Percentiles rank a stretch among this genome's conserved stretches.
These are phyloP conservation scores for Excalfactoria chinensis DNA, from an alignment of 2,113 vertebrate species.

Conservation along the genomic window DNA sequence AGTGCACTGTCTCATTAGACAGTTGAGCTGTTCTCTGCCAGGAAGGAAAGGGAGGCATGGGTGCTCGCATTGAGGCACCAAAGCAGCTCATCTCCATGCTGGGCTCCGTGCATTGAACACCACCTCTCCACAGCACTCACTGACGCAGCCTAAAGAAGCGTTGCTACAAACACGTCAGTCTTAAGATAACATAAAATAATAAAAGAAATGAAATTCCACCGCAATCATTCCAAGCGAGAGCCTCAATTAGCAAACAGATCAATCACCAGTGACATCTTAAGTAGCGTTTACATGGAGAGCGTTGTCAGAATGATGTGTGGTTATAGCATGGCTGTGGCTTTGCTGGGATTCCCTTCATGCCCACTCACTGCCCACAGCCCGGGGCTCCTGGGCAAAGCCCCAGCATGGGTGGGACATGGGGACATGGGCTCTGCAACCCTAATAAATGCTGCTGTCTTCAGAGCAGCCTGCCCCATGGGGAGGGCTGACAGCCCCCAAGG, in stretches of 20 bases:
- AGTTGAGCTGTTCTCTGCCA: background rate
- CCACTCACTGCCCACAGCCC: background rate
- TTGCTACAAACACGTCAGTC: background rate
- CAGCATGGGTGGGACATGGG: background rate
- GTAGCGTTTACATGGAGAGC: background rate
- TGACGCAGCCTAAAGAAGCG: constrained; percentile 1
- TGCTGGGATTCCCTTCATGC: background rate
- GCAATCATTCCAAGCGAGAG: constrained; percentile 7
- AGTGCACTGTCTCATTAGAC: accelerated
- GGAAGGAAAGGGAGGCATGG: background rate
- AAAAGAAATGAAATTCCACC: background rate
- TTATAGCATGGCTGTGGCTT: background rate
- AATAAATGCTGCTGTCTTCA: accelerated
- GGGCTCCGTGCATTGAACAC: accelerated
- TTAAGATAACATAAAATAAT: background rate
- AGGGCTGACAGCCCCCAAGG: background rate
- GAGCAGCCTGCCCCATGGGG: accelerated
- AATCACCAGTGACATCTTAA: constrained; percentile 42
- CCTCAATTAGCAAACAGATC: constrained; percentile 61
- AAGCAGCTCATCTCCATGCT: background rate
- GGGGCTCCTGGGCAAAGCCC: background rate
- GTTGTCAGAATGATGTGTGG: background rate
- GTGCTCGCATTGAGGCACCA: background rate
- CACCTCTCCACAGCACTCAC: background rate
- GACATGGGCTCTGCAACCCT: background rate